Base-by-base conservation (phyloP, 23 tunicate genomes). In the Ciona savignyi region DNA sequence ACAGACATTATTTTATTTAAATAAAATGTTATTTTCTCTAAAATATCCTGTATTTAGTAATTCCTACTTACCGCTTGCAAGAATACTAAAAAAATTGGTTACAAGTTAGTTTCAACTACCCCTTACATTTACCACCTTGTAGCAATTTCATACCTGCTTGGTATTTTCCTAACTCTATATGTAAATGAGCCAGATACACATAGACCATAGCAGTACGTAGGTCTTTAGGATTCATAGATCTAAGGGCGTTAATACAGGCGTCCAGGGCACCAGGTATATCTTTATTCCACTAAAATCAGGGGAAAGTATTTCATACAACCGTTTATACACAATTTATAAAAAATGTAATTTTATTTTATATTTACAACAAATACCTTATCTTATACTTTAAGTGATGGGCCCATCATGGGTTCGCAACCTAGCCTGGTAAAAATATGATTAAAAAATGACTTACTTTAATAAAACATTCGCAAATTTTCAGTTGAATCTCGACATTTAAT, bases 401-500 rank as follows among this genome's bases (percentile, higher is more conserved):
- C n/a, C n/a, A n/a, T n/a, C n/a, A n/a, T n/a, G n/a, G n/a, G n/a
- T n/a, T n/a, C n/a, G n/a, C n/a, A n/a, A n/a, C n/a, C n/a, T n/a
- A n/a, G n/a, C n/a, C n/a, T n/a, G n/a, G n/a, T n/a, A n/a, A n/a
- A n/a, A n/a, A n/a, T n/a, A n/a, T n/a, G n/a, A n/a, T n/a, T n/a
- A n/a, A n/a, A n/a, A n/a, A n/a, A n/a, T n/a, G n/a, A 49, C 74
- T 60, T 65, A 89, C 96, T 77, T 83, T 78, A 9, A 82, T 71
- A 73, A 30, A 89, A 42, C 96, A 82, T 89, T 89, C 96, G 49
- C 96, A 89, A n/a, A 89, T 89, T 74, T 82, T 89, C 24, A 89
- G 60, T 33, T 89, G 82, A 2, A 89, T 51, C 71, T 89, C 96
- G 4, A 89, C 51, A 9, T 30, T 67, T 19, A 89, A 68, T 29